Percentiles rank a stretch among this genome's conserved stretches.
phyloP scores from a whole-genome alignment of 2,113 vertebrate genomes.

The Pelvicachromis taeniatus region DNA sequence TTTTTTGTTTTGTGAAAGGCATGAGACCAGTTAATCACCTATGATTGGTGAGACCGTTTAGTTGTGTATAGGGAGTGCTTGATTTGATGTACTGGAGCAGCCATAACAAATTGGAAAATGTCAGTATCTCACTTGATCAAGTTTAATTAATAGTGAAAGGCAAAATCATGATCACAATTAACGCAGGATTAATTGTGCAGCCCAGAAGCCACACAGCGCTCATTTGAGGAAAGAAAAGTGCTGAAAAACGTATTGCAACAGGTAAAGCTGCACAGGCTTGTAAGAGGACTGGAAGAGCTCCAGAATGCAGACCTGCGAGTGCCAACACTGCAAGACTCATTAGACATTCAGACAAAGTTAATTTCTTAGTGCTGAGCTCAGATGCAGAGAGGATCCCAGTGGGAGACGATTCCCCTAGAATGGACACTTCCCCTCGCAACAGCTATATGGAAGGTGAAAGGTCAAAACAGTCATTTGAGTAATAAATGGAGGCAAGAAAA shows the following conservation, averaged over 20 bases:
- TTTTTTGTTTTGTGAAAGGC: neutral
- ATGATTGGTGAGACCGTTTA: slow-evolving; percentile 26
- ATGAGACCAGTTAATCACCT: slow-evolving; percentile 36
- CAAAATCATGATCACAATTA: slow-evolving; percentile 25
- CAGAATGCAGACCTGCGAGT: neutral
- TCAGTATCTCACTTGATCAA: slow-evolving; percentile 24
- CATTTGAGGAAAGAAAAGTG: neutral
- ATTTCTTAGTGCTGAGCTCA: neutral
- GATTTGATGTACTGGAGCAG: slow-evolving; percentile 17
- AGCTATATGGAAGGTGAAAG: neutral
- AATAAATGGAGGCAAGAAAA: neutral
- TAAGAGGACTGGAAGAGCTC: neutral
- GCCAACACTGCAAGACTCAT: neutral
- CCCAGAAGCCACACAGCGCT: neutral
- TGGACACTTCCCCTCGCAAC: neutral
- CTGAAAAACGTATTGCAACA: neutral
- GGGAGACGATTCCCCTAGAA: neutral
- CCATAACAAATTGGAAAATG: slow-evolving; percentile 18
- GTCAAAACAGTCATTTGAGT: neutral
- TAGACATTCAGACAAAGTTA: neutral
- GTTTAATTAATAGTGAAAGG: slow-evolving; percentile 43
- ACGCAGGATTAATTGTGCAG: slow-evolving; percentile 5
- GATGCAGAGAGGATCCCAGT: neutral
- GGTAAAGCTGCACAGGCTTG: neutral
- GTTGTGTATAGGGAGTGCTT: slow-evolving; percentile 9